These are phyloP conservation scores for Cepphus grylle DNA, from an alignment of 2,113 vertebrate genomes.

Conservation along the genomic window DNA sequence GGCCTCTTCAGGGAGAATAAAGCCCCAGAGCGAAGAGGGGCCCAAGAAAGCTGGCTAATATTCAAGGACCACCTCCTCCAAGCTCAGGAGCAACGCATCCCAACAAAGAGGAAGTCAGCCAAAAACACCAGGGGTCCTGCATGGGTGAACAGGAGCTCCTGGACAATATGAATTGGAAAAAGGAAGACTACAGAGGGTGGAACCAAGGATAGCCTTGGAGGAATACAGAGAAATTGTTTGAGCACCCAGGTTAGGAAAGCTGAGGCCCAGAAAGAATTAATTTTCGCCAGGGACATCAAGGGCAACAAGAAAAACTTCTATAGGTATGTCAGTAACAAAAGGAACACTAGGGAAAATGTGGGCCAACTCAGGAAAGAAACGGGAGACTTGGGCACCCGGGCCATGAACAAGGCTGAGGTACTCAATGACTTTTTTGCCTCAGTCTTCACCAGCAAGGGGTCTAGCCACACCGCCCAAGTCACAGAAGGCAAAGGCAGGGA, in stretches of 20 bases:
- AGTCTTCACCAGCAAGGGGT: background rate
- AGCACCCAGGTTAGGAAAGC: background rate
- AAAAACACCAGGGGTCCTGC: background rate
- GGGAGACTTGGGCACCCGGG: background rate
- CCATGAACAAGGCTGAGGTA: background rate
- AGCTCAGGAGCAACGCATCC: background rate
- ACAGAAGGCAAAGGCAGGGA: background rate
- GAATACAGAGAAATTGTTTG: background rate
- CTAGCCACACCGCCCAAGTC: background rate
- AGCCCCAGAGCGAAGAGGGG: background rate
- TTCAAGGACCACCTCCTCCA: background rate
- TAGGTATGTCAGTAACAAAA: background rate
- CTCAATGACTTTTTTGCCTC: background rate
- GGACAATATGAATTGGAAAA: background rate
- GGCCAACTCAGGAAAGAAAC: background rate
- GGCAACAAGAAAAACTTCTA: background rate
- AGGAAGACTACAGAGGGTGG: background rate
- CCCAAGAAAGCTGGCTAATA: background rate
- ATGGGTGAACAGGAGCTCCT: background rate
- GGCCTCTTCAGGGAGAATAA: background rate
- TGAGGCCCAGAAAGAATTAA: background rate
- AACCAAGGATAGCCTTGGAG: background rate
- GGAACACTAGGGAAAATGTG: background rate
- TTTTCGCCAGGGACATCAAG: background rate
- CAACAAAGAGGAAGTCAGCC: background rate